Base-by-base conservation (phyloP, 2,113 vertebrate genomes). In the Himantopus leucocephalus region DNA sequence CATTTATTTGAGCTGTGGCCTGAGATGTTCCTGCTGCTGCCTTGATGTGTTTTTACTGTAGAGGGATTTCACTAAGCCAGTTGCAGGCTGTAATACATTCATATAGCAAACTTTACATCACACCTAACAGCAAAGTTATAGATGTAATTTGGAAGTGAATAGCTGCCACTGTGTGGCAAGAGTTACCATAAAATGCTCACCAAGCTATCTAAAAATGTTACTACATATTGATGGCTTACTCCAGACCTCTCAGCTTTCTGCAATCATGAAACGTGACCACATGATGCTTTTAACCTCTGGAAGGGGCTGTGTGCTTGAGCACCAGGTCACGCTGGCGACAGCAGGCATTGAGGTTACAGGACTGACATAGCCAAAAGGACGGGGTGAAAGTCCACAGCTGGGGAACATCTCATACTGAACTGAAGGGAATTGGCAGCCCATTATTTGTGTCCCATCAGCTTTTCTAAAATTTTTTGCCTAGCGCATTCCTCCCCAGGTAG, bases 321-420 rank as follows among this genome's bases (percentile, higher is more conserved):
- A 81, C 7, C 12, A 17, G 56, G 70, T 71, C 50, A 23, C 1
- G 0, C 41, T 47, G 43, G 23, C 0, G 1, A 39, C 21, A 18
- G 14, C 27, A 45, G 41, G 14, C 45, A 30, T 11, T 8, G 56
- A 45, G 17, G 35, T 39, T 68, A 30, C 62, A 39, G n/a, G 47
- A 63, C 26, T 30, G 39, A 43, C 34, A 14, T 3, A 24, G 22
- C 5, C 0, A 0, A 58, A 67, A 56, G 35, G 20, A 22, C 1
- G 0, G 14, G 12, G 7, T 45, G 52, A n/a, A 50, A 29, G 12
- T 50, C 45, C 14, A 8, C 20, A 75, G 32, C 43, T 37, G 52
- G 15, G n/a, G 17, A 41, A 5, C 0, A 0, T 6, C 45, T 78
- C 35, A 10, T 7, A 13, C 19, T 10, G 8, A 66, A 21, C 0